Percentiles rank a stretch among this genome's conserved stretches.
Evolutionary conservation across 2,113 vertebrate genomes (phyloP).

Genomic region (Limnothrissa miodon): DNA sequence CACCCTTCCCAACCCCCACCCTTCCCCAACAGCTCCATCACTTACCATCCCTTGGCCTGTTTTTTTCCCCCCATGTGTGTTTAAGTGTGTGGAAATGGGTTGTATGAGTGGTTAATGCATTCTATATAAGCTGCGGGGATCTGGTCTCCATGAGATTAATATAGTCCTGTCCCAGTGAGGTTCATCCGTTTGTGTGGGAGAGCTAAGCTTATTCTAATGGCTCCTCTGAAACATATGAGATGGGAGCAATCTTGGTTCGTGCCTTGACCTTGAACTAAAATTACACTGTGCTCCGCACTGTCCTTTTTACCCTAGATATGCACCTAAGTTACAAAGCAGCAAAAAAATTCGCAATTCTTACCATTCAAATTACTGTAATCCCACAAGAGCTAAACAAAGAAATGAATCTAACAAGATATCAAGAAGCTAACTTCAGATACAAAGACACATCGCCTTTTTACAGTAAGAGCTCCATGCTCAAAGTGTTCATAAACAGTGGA

Average conservation of each 20-base stretch:
- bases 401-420: neutral
- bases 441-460: neutral
- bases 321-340: conserved; percentile 23
- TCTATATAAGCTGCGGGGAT: conserved; percentile 46
- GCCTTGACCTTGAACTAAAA: conserved; percentile 57
- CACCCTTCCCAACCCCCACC: neutral
- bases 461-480: neutral
- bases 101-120: conserved; percentile 42
- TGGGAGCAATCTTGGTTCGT: conserved; percentile 36
- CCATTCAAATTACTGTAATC: conserved; percentile 57
- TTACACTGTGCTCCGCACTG: conserved; percentile 44
- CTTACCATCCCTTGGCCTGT: neutral
- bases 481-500: neutral
- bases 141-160: conserved; percentile 55
- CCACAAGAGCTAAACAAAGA: neutral
- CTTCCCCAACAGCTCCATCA: neutral
- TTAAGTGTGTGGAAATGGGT: conserved; percentile 39
- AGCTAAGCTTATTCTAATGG: conserved; percentile 60
- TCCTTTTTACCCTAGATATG: conserved; percentile 20
- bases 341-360: conserved; percentile 42
- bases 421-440: neutral
- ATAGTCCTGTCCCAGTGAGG: conserved; percentile 53
- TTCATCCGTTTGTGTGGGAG: conserved; percentile 44
- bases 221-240: conserved; percentile 47
- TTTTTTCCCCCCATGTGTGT: neutral